phyloP scores from a whole-genome alignment of 2,797 vertebrate species.

The Enteromius fasciolatus region DNA sequence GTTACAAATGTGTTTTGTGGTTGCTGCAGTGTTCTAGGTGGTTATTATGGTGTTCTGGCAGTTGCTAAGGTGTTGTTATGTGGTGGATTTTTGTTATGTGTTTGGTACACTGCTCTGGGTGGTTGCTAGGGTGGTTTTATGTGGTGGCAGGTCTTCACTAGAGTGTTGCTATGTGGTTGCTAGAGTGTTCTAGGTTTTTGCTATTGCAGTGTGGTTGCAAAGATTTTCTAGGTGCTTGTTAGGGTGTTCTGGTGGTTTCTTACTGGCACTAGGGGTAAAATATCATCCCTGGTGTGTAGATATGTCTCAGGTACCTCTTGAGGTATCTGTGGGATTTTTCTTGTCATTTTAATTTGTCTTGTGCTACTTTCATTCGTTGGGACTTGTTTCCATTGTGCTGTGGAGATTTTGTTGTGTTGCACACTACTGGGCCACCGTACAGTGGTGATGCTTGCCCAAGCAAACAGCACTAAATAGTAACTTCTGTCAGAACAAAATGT shows the following conservation, averaged over 20 bases:
- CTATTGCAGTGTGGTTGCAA: neutral
- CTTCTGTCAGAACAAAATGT: slow-evolving; percentile 17
- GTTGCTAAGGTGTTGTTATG: neutral
- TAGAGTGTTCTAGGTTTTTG: neutral
- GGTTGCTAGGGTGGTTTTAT: neutral
- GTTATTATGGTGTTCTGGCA: neutral
- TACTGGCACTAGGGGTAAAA: neutral
- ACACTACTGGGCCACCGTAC: neutral
- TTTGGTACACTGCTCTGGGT: neutral
- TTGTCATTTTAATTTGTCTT: neutral
- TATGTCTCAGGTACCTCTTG: neutral
- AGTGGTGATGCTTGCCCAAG: neutral
- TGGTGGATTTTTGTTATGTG: neutral
- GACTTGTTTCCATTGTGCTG: neutral
- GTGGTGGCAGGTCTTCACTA: neutral
- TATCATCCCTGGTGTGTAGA: neutral
- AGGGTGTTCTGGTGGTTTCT: neutral
- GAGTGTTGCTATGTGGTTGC: neutral
- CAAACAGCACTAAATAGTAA: neutral
- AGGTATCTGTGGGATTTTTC: neutral
- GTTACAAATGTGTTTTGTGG: neutral
- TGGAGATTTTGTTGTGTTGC: neutral
- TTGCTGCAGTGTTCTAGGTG: neutral
- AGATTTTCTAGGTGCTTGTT: neutral
- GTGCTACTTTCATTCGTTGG: neutral